Base-by-base conservation (phyloP, 2,888 invertebrate species). In the Stenichneumon culpator region DNA sequence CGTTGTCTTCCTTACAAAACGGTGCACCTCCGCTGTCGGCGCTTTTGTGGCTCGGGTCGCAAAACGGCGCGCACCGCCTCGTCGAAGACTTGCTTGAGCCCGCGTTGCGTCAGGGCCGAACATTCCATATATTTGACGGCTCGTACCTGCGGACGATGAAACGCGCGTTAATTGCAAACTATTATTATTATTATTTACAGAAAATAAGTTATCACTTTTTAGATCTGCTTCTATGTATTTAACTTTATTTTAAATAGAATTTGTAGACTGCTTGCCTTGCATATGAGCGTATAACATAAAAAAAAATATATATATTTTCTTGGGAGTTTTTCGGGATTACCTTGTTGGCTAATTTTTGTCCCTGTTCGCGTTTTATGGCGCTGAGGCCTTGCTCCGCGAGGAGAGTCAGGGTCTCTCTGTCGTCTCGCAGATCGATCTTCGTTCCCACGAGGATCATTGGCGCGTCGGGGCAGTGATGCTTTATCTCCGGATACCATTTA, bases 401-500 rank as follows among this genome's bases (percentile, higher is more conserved):
- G 87, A 97, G 96, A 92, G 98, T 97, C 87, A 99, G 95, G 3
- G 99, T 99, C 95, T 99, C 99, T 93, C 98, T 97, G 95, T 99
- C 99, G 95, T 99, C 99, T 93, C 99, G 96, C 94, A 99, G 96
- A 95, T 99, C 99, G 94, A 99, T 98, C 96, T 99, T 99, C 89
- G 99, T 99, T 92, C 99, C 99, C 94, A 99, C 99, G 95, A 99
- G 96, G 94, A 99, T 98, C 94, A 99, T 98, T 86, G 99, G 99
- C 88, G 99, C 99, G 95, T 99, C 99, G 86, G 99, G 99, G 95
- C 99, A 99, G 94, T 99, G 99, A 95, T 99, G 99, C 95, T 99
- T 99, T 92, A 99, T 99, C 96, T 99, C 99, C 89, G 99, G 99
- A 95, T 99, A 99, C 99, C 99, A 99, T 95, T 99, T 99, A 89